phyloP scores from a whole-genome alignment of 2,797 vertebrate genomes.

The Geotrypetes seraphini region DNA sequence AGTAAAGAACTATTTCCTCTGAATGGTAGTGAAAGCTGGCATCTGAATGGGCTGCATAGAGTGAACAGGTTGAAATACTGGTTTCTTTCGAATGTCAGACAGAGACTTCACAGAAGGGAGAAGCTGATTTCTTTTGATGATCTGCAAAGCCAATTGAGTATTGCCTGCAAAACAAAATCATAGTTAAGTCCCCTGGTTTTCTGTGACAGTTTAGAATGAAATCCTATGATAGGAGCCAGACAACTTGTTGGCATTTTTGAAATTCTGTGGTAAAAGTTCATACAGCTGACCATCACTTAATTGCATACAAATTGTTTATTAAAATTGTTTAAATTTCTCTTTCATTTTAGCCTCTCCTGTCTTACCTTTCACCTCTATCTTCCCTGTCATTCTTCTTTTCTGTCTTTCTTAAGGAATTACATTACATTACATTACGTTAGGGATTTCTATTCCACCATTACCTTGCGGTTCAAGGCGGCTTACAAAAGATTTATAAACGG shows the following conservation, averaged over 20 bases:
- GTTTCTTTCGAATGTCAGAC: slow-evolving; percentile 79
- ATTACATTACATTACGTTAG: too few relatives aligned
- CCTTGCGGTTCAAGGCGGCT: too few relatives aligned
- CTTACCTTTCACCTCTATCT: too few relatives aligned
- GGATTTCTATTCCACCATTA: too few relatives aligned
- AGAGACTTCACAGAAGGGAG: slow-evolving; percentile 72
- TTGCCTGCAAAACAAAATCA: slow-evolving; percentile 64
- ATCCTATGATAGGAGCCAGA: background rate
- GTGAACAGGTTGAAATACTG: slow-evolving; percentile 66
- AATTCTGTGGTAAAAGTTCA: too few relatives aligned
- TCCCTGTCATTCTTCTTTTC: too few relatives aligned
- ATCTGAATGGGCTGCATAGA: slow-evolving; percentile 77
- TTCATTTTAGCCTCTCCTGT: too few relatives aligned
- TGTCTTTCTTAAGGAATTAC: too few relatives aligned
- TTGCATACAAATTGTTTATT: too few relatives aligned
- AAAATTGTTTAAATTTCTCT: too few relatives aligned
- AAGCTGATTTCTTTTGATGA: slow-evolving; percentile 97
- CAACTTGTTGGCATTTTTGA: background rate
- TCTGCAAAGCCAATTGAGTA: slow-evolving; percentile 93
- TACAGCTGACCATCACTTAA: too few relatives aligned
- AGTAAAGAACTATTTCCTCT: slow-evolving; percentile 71
- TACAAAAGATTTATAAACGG: too few relatives aligned
- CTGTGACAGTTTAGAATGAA: background rate
- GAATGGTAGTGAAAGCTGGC: slow-evolving; percentile 79
- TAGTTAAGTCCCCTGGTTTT: background rate